phyloP scores from a whole-genome alignment of 2,888 invertebrate genomes.

The Pilophorus perplexus region DNA sequence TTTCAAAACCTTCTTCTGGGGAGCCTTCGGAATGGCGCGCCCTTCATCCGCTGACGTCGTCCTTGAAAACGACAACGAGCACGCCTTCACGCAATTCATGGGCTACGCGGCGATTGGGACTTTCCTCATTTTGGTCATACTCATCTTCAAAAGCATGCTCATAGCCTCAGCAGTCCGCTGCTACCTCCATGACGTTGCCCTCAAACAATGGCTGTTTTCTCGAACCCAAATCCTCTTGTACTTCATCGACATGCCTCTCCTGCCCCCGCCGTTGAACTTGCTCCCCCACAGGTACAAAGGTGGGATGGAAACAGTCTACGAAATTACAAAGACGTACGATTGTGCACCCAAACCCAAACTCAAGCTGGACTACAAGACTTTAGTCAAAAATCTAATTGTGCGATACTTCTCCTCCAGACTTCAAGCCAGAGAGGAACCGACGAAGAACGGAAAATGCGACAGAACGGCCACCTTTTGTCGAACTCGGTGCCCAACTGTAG shows the following conservation, averaged over 20 bases:
- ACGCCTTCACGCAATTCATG: constrained; percentile 63
- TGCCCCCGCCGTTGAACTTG: constrained; percentile 71
- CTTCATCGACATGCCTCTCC: constrained; percentile 66
- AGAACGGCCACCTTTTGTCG: no score
- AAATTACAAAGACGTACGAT: not conserved
- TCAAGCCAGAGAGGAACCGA: no score
- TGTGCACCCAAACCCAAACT: not conserved
- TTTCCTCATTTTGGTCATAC: constrained; percentile 69
- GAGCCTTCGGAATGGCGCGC: constrained; percentile 65
- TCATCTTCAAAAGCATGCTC: constrained; percentile 72
- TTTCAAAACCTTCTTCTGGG: constrained; percentile 64
- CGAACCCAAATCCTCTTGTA: constrained; percentile 71
- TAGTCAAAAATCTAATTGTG: not conserved
- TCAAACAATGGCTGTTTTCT: constrained; percentile 74
- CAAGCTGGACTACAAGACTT: not conserved
- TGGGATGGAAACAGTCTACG: not conserved
- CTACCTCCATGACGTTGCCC: constrained; percentile 66
- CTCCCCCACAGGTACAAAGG: constrained; percentile 58
- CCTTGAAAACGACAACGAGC: constrained; percentile 62
- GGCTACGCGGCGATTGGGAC: constrained; percentile 66
- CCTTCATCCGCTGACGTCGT: constrained; percentile 65
- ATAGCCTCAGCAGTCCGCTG: constrained; percentile 79
- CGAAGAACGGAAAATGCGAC: not conserved
- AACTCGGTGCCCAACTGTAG: no score
- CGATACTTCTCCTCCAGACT: no score